These are phyloP conservation scores for Odontophorus gujanensis DNA, from an alignment of 2,113 vertebrate genomes.

Conservation along the genomic window DNA sequence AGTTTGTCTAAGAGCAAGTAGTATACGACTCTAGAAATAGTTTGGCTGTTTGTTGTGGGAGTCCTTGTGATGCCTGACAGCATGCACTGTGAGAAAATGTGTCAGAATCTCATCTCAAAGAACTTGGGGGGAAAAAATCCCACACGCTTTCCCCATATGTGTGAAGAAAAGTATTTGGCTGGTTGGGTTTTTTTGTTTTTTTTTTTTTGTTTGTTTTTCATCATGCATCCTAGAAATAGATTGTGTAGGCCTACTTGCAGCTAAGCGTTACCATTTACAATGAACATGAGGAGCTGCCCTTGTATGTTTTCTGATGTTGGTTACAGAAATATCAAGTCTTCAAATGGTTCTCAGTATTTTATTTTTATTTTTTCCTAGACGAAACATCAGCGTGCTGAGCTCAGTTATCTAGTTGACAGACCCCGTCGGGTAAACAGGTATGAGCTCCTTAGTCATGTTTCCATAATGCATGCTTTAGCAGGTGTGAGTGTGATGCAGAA, in stretches of 20 bases:
- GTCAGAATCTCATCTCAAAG: constrained; percentile 9
- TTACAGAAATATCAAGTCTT: constrained; percentile 30
- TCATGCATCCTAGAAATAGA: background rate
- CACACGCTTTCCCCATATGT: constrained; percentile 20
- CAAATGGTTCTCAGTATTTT: constrained; percentile 65
- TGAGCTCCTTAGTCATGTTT: constrained; percentile 24
- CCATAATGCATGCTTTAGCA: constrained; percentile 20
- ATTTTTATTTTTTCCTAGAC: constrained; percentile 84
- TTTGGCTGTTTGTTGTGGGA: constrained; percentile 17
- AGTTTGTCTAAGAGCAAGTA: background rate
- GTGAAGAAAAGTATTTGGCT: background rate
- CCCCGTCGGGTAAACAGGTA: constrained; percentile 98
- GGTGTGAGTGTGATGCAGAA: background rate
- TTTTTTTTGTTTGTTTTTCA: background rate
- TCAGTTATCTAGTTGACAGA: constrained; percentile 98
- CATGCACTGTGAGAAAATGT: background rate
- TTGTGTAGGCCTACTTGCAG: constrained; percentile 28
- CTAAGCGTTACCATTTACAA: constrained; percentile 36
- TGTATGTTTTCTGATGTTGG: background rate
- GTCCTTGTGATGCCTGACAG: constrained; percentile 33
- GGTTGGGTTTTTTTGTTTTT: background rate
- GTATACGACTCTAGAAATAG: constrained; percentile 33
- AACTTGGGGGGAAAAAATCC: background rate
- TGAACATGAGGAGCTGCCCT: background rate
- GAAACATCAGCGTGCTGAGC: constrained; percentile 96